These are phyloP conservation scores for Pelvicachromis taeniatus DNA, from an alignment of 2,113 vertebrate species.

Conservation along the genomic window DNA sequence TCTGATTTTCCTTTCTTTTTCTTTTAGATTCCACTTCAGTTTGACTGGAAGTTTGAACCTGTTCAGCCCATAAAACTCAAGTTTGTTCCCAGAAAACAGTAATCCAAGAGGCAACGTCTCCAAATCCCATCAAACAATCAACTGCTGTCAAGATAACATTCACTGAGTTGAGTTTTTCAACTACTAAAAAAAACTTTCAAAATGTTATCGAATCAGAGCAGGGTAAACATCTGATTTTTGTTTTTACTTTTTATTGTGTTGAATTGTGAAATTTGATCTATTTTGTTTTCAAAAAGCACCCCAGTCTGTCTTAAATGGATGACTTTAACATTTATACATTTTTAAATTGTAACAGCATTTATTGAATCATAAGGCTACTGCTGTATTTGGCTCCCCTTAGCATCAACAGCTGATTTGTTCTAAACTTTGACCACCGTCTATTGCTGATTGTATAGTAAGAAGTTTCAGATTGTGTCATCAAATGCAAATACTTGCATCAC, in stretches of 20 bases:
- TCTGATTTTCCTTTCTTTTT: neutral
- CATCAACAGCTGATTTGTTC: neutral
- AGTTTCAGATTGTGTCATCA: neutral
- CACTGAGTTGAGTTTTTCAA: neutral
- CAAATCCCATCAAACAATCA: neutral
- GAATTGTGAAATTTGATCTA: neutral
- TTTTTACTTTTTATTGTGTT: neutral
- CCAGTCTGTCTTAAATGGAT: neutral
- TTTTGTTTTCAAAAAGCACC: neutral
- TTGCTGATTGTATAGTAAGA: neutral
- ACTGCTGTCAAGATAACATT: neutral
- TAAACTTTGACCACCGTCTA: neutral
- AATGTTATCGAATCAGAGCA: neutral
- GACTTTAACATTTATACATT: neutral
- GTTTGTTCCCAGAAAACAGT: conserved; percentile 47
- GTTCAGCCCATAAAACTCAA: conserved; percentile 34
- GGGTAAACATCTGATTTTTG: neutral
- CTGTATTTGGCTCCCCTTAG: neutral
- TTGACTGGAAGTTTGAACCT: conserved; percentile 8
- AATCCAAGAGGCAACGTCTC: neutral
- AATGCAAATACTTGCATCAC: neutral
- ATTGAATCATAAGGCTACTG: neutral
- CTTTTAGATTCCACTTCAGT: conserved; percentile 46
- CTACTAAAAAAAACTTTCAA: neutral
- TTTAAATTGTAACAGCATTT: neutral